These are phyloP conservation scores for Drosophila hydei DNA, from an alignment of 1,140 invertebrate species.

Conservation along the genomic window DNA sequence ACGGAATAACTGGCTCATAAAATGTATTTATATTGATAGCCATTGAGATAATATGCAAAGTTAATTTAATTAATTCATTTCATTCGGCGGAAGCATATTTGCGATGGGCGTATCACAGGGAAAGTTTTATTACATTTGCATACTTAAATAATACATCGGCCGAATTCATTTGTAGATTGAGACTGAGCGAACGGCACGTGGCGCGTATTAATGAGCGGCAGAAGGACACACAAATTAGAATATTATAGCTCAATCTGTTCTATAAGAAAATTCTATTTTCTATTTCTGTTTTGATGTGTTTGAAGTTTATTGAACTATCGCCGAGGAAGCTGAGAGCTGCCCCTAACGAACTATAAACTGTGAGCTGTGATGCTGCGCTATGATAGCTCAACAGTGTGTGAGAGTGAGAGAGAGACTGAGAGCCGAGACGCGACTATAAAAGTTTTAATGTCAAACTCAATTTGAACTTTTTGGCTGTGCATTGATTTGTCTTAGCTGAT, in stretches of 20 bases:
- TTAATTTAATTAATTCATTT: constrained; percentile 38
- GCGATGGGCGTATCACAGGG: not conserved
- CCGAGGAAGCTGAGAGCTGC: too few relatives aligned
- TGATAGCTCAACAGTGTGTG: too few relatives aligned
- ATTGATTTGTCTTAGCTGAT: too few relatives aligned
- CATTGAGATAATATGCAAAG: constrained; percentile 33
- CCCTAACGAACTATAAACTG: too few relatives aligned
- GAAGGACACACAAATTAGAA: constrained; percentile 11
- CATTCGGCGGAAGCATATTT: not conserved
- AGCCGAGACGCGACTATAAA: too few relatives aligned
- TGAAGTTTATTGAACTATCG: too few relatives aligned
- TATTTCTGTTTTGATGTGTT: too few relatives aligned
- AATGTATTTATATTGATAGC: not conserved
- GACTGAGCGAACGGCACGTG: constrained; percentile 9
- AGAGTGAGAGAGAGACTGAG: too few relatives aligned
- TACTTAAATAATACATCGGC: constrained; percentile 22
- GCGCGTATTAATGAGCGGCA: constrained; percentile 25
- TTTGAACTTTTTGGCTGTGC: too few relatives aligned
- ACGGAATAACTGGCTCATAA: not conserved
- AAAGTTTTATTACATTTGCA: constrained; percentile 44
- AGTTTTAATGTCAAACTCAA: too few relatives aligned
- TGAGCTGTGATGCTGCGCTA: too few relatives aligned
- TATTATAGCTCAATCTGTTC: constrained; percentile 2
- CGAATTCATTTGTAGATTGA: not conserved
- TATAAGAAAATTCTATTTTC: too few relatives aligned